Evolutionary conservation across 2,888 invertebrate genomes (phyloP), one percentile per base, ranked within the genome.

Genomic region (Calephelis perditalis): DNA sequence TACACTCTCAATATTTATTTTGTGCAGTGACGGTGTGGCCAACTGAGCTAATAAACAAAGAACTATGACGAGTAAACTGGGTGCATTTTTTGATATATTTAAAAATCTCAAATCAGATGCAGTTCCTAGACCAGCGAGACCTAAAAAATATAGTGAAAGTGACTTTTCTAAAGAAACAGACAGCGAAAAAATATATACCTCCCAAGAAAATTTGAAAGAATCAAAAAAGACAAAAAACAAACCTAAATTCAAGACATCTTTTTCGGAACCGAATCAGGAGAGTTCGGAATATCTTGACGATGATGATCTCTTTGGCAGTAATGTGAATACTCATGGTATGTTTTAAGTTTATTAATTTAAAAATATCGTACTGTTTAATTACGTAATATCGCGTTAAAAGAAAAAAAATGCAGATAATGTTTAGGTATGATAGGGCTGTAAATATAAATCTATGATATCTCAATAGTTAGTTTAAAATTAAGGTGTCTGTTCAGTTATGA

Each of bases 51-150:
- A 11, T 49, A 49, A 52, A 52, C 10, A 9, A 52, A 35, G 10
- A 11, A 68, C 57, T 58, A 71, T 71, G 71, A 63, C 67, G 3
- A 71, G 64, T 55, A 71, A 69, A 60, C 44, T 80, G 57, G 73
- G 74, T 63, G 73, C 72, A 62, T 68, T 88, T 59, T 71, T 84
- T 57, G 85, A 88, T 63, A 79, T 83, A 62, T 83, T 91, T 65
- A 80, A 84, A 52, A 82, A 86, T 62, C 67, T 92, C 45, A 92
- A 90, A 65, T 82, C 92, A 1, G 92, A 92, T 67, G 92, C 92
- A 8, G 80, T 86, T 47, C 92, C 92, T 0, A 83, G 83, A 68
- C 79, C 91, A 7, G 91, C 92, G 1, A 78, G 92, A 49, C 71
- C 76, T 44, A 68, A 67, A 35, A 68, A 62, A 55, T 60, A 73